Conservation (phyloP, 2,113 vertebrate genomes). For the Glaucidium brasilianum region DNA sequence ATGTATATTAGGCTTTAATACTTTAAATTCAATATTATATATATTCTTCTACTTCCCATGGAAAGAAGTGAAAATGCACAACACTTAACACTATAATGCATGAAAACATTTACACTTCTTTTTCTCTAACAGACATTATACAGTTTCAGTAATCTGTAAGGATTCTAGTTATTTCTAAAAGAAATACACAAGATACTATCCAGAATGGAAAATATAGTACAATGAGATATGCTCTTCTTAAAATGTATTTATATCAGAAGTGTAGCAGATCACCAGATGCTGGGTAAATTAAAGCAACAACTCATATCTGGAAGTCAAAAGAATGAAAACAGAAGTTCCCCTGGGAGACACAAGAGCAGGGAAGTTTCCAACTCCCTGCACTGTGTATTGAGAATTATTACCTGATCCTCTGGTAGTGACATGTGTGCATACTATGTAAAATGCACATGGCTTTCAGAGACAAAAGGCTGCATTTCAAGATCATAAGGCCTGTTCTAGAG, state of each 20-base stretch:
- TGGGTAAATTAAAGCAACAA: not conserved
- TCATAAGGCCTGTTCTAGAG: not conserved
- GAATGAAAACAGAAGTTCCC: not conserved
- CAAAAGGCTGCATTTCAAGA: not conserved
- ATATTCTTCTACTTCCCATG: not conserved
- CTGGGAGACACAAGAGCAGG: not conserved
- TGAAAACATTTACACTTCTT: not conserved
- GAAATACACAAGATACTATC: not conserved
- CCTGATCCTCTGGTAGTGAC: not conserved
- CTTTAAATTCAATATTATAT: not conserved
- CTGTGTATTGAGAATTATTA: not conserved
- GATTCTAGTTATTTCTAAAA: not conserved
- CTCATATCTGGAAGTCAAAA: not conserved
- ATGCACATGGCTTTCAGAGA: not conserved
- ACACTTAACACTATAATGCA: not conserved
- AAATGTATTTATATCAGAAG: not conserved
- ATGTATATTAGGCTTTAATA: not conserved
- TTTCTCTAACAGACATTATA: not conserved
- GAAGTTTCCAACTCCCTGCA: not conserved
- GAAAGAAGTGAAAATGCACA: not conserved
- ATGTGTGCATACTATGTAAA: not conserved
- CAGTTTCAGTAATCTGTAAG: not conserved
- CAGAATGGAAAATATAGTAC: not conserved
- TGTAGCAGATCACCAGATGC: not conserved
- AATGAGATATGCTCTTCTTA: not conserved